Percentiles rank a stretch among this genome's conserved stretches.
Evolutionary conservation across 2,888 invertebrate species (phyloP).

Genomic region (Merodon equestris): DNA sequence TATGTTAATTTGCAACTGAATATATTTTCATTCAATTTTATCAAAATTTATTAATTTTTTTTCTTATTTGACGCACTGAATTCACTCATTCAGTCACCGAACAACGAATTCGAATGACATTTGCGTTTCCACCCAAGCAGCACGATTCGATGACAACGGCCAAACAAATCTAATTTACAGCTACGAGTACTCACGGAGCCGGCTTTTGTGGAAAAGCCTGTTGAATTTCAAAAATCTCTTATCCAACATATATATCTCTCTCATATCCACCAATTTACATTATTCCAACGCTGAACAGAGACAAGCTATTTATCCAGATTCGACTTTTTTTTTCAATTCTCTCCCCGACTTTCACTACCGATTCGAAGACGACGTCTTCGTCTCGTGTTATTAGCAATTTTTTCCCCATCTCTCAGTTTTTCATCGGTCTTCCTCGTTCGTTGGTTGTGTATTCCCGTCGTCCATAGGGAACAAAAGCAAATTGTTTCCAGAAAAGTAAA

Average conservation of each 20-base stretch:
- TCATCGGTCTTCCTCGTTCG: constrained; percentile 38
- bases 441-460: constrained; percentile 15
- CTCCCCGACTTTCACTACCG: no score
- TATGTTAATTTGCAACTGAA: no score
- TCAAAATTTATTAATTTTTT: no score
- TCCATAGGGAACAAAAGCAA: no score
- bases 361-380: constrained; percentile 7
- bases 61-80: constrained; percentile 12
- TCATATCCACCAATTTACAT: not conserved
- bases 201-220: constrained; percentile 59
- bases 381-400: constrained; percentile 43
- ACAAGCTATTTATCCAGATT: not conserved
- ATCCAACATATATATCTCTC: not conserved
- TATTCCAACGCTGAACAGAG: not conserved
- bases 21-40: no score
- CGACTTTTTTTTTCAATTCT: constrained; percentile 60
- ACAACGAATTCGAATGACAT: not conserved
- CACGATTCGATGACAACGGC: constrained; percentile 4
- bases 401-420: constrained; percentile 53
- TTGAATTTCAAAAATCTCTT: constrained; percentile 38
- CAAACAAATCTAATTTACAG: not conserved
- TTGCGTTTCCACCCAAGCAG: constrained; percentile 24
- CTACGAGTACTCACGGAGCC: constrained; percentile 18
- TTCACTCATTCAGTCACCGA: no score
- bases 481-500: not conserved